Base-by-base conservation (phyloP, 2,888 invertebrate species). In the Xylophagus ater region DNA sequence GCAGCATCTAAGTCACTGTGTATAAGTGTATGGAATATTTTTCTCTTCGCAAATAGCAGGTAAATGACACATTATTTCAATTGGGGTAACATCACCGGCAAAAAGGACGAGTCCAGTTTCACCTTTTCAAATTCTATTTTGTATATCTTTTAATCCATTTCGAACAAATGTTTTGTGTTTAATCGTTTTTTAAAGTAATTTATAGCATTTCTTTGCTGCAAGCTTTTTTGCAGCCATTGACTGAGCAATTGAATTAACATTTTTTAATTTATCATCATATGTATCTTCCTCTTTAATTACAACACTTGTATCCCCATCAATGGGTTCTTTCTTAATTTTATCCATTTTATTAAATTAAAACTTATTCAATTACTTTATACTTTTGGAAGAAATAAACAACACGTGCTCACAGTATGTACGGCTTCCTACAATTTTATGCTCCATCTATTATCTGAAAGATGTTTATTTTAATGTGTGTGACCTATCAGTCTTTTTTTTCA, bases 61-160 rank as follows among this genome's bases (percentile, higher is more conserved):
- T 54, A 98, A 69, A 60, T 98, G 98, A 53, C 89, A 88, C 80
- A 97, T 92, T 32, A 97, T 88, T 57, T 98, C 97, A 36, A 98
- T 75, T 0, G 98, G 98, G 24, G 85, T 84, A 9, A 96, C 88
- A 67, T 98, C 93, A 3, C 97, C 98, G 45, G 93, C 93, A 57
- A 97, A 84, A 10, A 96, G 69, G 0, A 88, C 84, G 42, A 96
- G 70, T 17, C 92, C 96, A 51, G 74, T 86, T 66, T 93, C 92
- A 7, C 92, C 92, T 65, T 90, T 84, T 17, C 93, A 73, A 23
- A 98, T 69, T 50, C 85, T 78, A 44, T 83, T 85, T 60, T 94
- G 94, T 0, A 96, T 94, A 57, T 92, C 89, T 66, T 89, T 89
- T 0, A 97, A 69, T 1, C 97, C 97, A 59, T 87, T 87, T 29